These are phyloP conservation scores for Steatornis caripensis DNA, from an alignment of 2,113 vertebrate genomes.

Conservation along the genomic window DNA sequence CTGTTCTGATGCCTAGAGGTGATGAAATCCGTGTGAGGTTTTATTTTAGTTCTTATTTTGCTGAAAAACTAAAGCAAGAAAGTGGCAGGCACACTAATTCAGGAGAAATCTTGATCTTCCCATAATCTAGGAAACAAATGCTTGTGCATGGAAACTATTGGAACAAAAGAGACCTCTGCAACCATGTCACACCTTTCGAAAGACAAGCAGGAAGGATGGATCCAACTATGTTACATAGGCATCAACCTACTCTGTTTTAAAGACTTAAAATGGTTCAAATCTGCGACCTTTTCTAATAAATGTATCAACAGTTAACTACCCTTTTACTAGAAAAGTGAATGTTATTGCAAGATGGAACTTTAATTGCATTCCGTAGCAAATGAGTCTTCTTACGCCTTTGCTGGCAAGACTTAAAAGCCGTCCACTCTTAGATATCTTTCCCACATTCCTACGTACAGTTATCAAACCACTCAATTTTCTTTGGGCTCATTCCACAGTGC, in stretches of 20 bases:
- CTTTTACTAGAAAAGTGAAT: neutral
- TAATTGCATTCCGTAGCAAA: neutral
- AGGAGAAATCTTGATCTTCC: neutral
- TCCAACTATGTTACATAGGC: neutral
- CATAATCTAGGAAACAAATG: neutral
- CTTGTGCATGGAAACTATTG: neutral
- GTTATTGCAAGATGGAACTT: neutral
- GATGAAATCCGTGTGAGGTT: neutral
- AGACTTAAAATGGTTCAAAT: neutral
- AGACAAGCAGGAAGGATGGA: neutral
- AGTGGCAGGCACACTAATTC: neutral
- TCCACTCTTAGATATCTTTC: neutral
- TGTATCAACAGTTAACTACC: neutral
- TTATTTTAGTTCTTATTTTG: neutral
- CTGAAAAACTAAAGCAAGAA: neutral
- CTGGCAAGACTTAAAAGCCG: slow-evolving; percentile 42
- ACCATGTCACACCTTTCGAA: neutral
- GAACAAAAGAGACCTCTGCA: neutral
- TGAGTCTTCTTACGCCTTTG: neutral
- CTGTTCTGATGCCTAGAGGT: neutral
- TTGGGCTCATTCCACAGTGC: neutral
- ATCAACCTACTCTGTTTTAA: neutral
- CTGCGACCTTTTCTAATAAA: neutral
- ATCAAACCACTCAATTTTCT: neutral
- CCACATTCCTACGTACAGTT: neutral